Evolutionary conservation across 1,140 invertebrate species (phyloP).

Genomic region (Pseudobourletiella spinata): DNA sequence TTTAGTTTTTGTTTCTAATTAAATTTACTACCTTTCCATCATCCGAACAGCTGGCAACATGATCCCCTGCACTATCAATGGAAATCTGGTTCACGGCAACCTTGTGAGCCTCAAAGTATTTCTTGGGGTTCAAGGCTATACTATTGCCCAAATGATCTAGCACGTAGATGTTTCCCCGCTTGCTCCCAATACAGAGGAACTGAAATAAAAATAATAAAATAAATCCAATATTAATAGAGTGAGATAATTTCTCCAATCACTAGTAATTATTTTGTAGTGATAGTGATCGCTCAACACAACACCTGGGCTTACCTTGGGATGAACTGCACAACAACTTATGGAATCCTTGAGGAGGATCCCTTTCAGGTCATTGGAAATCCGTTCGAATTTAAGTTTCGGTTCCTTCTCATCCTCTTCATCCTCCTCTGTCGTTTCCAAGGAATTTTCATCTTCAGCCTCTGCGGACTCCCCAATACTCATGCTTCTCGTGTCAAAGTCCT

Average conservation of each 20-base stretch:
- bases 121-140: conserved; percentile 48
- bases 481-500: conserved; percentile 1
- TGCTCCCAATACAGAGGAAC: conserved; percentile 86
- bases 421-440: conserved; percentile 18
- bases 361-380: conserved; percentile 76
- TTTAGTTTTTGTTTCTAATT: neutral
- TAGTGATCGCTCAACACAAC: too few relatives aligned
- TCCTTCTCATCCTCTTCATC: conserved; percentile 57
- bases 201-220: conserved; percentile 40
- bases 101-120: conserved; percentile 66
- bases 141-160: conserved; percentile 79
- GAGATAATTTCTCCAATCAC: too few relatives aligned
- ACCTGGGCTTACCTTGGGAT: conserved; percentile 82
- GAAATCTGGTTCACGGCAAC: conserved; percentile 89
- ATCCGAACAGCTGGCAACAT: conserved; percentile 87
- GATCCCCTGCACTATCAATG: conserved; percentile 83
- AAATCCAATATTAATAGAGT: conserved; percentile 3
- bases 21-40: conserved; percentile 66
- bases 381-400: conserved; percentile 83
- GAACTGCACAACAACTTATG: conserved; percentile 81
- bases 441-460: conserved; percentile 12
- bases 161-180: conserved; percentile 80
- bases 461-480: conserved; percentile 4
- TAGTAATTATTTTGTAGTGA: too few relatives aligned
- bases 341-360: conserved; percentile 79